Percentiles rank a stretch among this genome's conserved stretches.
These are phyloP conservation scores for Dusona sp. DNA, from an alignment of 2,888 invertebrate species.

Conservation along the genomic window DNA sequence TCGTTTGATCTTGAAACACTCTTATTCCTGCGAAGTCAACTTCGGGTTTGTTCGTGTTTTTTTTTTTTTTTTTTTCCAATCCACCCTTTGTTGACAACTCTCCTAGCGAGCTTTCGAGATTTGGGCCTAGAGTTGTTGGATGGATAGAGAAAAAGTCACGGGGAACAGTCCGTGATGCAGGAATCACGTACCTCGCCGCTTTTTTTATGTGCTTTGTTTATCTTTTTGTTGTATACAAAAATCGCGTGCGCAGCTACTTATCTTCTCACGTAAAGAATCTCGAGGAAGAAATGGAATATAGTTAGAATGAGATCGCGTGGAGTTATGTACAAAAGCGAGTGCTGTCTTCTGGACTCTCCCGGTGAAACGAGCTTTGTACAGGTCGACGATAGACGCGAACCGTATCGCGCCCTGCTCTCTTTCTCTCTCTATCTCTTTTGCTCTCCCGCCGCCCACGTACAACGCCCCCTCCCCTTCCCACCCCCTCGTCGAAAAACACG, in stretches of 20 bases:
- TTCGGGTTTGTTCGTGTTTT: not conserved
- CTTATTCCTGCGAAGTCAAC: not conserved
- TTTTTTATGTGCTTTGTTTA: not conserved
- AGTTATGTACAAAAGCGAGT: conserved; percentile 25
- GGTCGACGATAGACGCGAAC: conserved; percentile 66
- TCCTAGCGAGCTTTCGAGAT: not conserved
- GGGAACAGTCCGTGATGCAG: not conserved
- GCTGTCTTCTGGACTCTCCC: conserved; percentile 50
- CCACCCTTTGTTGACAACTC: not conserved
- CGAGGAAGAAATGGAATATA: not conserved
- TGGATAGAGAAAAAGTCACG: not conserved
- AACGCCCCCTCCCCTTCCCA: conserved; percentile 52
- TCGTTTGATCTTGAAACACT: not conserved
- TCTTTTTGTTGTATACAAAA: not conserved
- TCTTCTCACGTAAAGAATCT: not conserved
- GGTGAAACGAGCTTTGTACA: conserved; percentile 53
- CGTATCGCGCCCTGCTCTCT: conserved; percentile 46
- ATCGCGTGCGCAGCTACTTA: not conserved
- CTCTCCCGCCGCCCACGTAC: conserved; percentile 61
- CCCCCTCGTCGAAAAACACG: conserved; percentile 41
- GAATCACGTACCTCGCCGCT: not conserved
- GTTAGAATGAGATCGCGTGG: not conserved
- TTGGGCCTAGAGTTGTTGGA: not conserved
- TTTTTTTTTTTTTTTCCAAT: not conserved
- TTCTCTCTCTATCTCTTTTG: not conserved